A percentile compares a stretch with the other conserved stretches of the same genome.
These are phyloP conservation scores for Chloroclystis v-ata DNA, from an alignment of 2,888 invertebrate genomes.

Conservation along the genomic window DNA sequence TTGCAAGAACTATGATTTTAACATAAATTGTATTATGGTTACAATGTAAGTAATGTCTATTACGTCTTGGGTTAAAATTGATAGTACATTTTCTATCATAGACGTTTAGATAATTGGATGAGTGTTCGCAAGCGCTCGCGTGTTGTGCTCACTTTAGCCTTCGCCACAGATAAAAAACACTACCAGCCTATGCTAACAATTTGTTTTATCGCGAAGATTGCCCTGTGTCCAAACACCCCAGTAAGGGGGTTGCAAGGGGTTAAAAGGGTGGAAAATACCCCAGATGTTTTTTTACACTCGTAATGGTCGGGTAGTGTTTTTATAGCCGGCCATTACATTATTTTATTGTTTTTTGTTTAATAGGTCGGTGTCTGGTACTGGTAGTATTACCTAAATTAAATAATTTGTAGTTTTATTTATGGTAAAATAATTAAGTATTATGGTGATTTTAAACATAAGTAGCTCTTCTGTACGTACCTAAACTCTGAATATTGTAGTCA, in stretches of 20 bases:
- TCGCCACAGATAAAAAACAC: no score
- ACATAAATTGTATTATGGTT: no score
- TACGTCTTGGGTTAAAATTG: no score
- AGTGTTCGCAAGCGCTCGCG: conserved; percentile 31
- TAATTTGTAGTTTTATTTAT: no score
- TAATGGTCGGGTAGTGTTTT: conserved; percentile 11
- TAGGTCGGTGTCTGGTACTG: background rate
- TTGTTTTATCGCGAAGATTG: conserved; percentile 61
- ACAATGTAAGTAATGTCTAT: no score
- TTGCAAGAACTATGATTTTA: no score
- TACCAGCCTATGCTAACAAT: conserved; percentile 46
- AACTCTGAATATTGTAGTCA: no score
- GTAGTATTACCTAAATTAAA: background rate
- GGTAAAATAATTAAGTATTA: no score
- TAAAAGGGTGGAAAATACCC: conserved; percentile 42
- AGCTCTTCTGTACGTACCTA: no score
- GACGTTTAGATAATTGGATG: background rate
- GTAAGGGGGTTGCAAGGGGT: background rate
- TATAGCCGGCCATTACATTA: conserved; percentile 5
- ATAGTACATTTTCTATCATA: background rate
- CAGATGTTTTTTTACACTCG: conserved; percentile 23
- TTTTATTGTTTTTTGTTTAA: conserved; percentile 4
- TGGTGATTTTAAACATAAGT: no score
- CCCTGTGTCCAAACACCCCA: conserved; percentile 35
- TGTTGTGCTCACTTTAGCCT: conserved; percentile 44